Evolutionary conservation across 2,888 invertebrate genomes (phyloP), one percentile per base, ranked within the genome.

Genomic region (Caenorhabditis becei): DNA sequence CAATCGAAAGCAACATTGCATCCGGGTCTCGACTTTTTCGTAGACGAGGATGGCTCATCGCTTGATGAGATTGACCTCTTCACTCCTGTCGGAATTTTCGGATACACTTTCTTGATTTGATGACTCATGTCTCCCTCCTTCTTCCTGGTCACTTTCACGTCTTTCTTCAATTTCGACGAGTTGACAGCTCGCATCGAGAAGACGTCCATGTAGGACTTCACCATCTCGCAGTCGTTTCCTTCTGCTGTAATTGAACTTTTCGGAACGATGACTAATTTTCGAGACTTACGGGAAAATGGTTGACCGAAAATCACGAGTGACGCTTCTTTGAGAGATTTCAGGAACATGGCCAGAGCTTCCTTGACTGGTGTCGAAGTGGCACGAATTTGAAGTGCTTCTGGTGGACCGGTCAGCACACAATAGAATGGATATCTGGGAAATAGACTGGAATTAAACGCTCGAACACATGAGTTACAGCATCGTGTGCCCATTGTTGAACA

Each of bases 401-500:
- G 79, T n/a, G 54, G 5, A 26, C 59, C 62, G 10, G 62, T 72
- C 23, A 79, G 61, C 23, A 79, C 72, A 56, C 79, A 79, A 47
- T 54, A 72, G n/a, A 67, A 49, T 18, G 79, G 79, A 62, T 79
- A 67, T 20, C 56, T 56, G 28, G 32, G 32, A 35, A 54, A 3
- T n/a, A n/a, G 26, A 26, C 32, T 20, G 7, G 8, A 14, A n/a
- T 4, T 8, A 16, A 14, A n/a, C n/a, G n/a, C n/a, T n/a, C n/a
- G 23, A 54, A 32, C 7, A 26, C 1, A 2, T 10, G 2, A 61
- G 18, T 61, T 10, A 77, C 37, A 80, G 44, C 69, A 80, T 69
- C 3, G 56, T 44, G 24, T 80, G 53, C 0, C 59, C 65, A 23
- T 70, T 70, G 14, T 74, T 47, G 20, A 80, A 80, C 1, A 63